Base-by-base conservation (phyloP, 37 sponge, comb jelly and placozoan genomes). In the Dysidea cf. avara region DNA sequence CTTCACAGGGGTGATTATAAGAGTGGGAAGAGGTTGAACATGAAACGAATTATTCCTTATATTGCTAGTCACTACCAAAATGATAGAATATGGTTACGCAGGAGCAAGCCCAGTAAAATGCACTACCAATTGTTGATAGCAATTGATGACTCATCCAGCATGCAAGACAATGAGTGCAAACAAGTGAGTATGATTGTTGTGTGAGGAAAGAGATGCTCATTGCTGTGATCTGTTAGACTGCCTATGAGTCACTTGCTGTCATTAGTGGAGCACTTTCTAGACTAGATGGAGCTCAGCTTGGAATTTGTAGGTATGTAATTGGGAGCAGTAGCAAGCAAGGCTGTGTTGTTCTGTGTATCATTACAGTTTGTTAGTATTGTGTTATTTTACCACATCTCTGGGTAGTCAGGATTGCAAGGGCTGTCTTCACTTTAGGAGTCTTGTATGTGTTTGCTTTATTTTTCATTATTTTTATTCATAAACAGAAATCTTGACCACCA, bases 61-160 rank as follows among this genome's bases (percentile, higher is more conserved):
- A 95, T 98, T 39, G 99, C 99, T 1, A 94, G 95, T 66, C 75
- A 87, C 56, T 98, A 79, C 54, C 95, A 87, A 43, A 98, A 95
- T 64, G 93, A 98, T 67, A 67, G 85, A 33, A 98, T 98, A 25
- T 98, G 99, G 99, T 48, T 98, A 49, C 47, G 96, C 24, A 46
- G 99, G n/a, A 81, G 74, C 29, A 95, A 92, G 61, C 93, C 90
- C 32, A 89, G 79, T 53, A 86, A 80, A 54, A 74, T 92, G 40
- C 74, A 89, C 26, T 98, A 98, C 53, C 96, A 98, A 68, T 64
- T 98, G 3, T 66, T 98, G 64, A 22, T 98, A 12, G 93, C 99
- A 38, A 53, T 98, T 1, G 99, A 98, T 59, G 96, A 96, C 65
- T 96, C 96, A 16, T 64, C 86, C 37, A 92, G 92, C 61, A 96